These are phyloP conservation scores for Cotesia glomerata DNA, from an alignment of 1,140 invertebrate genomes.

Conservation along the genomic window DNA sequence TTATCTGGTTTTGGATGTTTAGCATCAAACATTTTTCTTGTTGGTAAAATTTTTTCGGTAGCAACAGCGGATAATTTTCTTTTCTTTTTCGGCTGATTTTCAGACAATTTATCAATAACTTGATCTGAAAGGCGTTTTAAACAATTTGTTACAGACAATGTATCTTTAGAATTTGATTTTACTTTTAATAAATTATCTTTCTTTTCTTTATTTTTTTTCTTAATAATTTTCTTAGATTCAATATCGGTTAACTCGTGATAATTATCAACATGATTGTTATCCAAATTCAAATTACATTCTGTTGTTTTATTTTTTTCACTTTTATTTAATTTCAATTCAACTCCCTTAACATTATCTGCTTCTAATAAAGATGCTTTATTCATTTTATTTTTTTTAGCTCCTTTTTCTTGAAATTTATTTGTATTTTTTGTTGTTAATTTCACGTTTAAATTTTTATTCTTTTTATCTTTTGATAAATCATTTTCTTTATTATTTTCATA, in stretches of 20 bases:
- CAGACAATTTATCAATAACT: slow-evolving; percentile 39
- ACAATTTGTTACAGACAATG: neutral
- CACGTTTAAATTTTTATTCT: neutral
- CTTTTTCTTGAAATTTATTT: neutral
- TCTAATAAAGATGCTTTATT: neutral
- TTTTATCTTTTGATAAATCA: neutral
- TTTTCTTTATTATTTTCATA: slow-evolving; percentile 5
- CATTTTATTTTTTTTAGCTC: neutral
- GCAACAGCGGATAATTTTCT: slow-evolving; percentile 11
- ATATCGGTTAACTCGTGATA: no score
- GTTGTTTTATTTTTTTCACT: neutral
- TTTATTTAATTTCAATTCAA: neutral
- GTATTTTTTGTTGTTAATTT: neutral
- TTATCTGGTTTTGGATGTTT: neutral
- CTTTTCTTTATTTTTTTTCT: slow-evolving; percentile 17
- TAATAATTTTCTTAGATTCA: neutral
- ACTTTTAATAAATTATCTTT: neutral
- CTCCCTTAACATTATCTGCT: no score
- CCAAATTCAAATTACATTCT: no score
- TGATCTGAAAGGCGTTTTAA: slow-evolving; percentile 42
- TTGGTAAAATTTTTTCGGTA: slow-evolving; percentile 23
- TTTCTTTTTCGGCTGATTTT: slow-evolving; percentile 35
- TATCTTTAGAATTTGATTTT: neutral
- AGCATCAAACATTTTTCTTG: slow-evolving; percentile 27
- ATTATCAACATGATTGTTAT: no score